Evolutionary conservation across 2,888 invertebrate genomes (phyloP).

Genomic region (Xylocampa areola): DNA sequence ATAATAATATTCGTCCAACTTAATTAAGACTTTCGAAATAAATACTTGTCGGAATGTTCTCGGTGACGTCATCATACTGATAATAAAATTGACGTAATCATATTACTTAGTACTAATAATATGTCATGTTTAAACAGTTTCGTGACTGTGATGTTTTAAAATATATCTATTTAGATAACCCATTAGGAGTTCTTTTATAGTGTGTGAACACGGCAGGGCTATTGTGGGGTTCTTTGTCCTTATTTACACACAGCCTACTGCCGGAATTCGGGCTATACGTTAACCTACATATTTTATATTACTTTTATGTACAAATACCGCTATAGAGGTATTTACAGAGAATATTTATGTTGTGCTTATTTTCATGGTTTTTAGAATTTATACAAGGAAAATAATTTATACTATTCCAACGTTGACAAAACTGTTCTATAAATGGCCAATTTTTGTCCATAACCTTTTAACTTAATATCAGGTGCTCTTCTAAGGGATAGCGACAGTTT

Average conservation of each 20-base stretch:
- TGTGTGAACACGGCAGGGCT: constrained; percentile 40
- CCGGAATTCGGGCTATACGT: constrained; percentile 14
- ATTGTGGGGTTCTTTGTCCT: constrained; percentile 15
- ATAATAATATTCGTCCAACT: constrained; percentile 2
- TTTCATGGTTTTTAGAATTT: too few relatives aligned
- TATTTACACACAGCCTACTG: constrained; percentile 17
- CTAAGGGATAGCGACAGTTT: too few relatives aligned
- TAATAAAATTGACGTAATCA: constrained; percentile 16
- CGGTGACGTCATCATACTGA: constrained; percentile 1
- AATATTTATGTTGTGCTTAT: too few relatives aligned
- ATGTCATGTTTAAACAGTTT: constrained; percentile 23
- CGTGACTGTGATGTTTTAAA: constrained; percentile 30
- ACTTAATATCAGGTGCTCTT: too few relatives aligned
- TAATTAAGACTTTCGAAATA: constrained; percentile 3
- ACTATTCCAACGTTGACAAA: too few relatives aligned
- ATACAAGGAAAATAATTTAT: too few relatives aligned
- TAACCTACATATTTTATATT: constrained; percentile 20
- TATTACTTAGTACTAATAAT: constrained; percentile 16
- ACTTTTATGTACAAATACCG: constrained; percentile 15
- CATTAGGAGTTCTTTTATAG: constrained; percentile 38
- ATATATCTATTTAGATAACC: constrained; percentile 31
- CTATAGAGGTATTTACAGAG: background rate
- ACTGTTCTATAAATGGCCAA: too few relatives aligned
- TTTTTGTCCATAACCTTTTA: too few relatives aligned
- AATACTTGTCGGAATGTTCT: constrained; percentile 44